Base-by-base conservation (phyloP, 2,113 vertebrate species). In the Circaetus gallicus region DNA sequence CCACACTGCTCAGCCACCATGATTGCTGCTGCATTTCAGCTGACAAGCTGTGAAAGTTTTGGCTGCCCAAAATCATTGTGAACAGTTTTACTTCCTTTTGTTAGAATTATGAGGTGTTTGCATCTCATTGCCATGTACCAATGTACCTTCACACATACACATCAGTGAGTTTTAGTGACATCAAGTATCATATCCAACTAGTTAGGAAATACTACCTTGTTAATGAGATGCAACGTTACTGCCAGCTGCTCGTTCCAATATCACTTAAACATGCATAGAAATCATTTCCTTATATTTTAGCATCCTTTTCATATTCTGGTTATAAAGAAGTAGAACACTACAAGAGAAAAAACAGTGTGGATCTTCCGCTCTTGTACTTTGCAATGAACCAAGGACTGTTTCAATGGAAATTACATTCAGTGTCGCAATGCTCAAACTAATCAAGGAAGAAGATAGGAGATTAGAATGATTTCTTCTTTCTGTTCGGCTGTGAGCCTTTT, bases 31-130 rank as follows among this genome's bases (percentile, higher is more conserved):
- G 5, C 1, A 1, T 56, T 89, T 92, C 88, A 74, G 55, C 85
- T 95, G 92, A 93, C 94, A 86, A 56, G 52, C 72, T 93, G 86
- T 36, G 80, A 81, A 90, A 92, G 50, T 82, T 97, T 74, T 81
- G 86, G 76, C 88, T 95, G 92, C 55, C 72, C 80, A 42, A 71
- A 93, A 90, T 78, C 40, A 59, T 20, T 36, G 28, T 69, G 88
- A 90, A 71, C 13, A 16, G 78, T 73, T 83, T 95, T 40, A 34
- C 59, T 86, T 86, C 38, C 34, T 89, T 81, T 83, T 70, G 59
- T 66, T 43, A 71, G 53, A 66, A 70, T 42, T 58, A 45, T 29
- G 24, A 28, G 72, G 34, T 16, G 40, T 67, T 83, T 32, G 8
- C 31, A 74, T 78, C 67, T 70, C 45, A 25, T 76, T 67, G 65